Evolutionary conservation across 2,888 invertebrate species (phyloP).

Genomic region (Trachelus troglodyta): DNA sequence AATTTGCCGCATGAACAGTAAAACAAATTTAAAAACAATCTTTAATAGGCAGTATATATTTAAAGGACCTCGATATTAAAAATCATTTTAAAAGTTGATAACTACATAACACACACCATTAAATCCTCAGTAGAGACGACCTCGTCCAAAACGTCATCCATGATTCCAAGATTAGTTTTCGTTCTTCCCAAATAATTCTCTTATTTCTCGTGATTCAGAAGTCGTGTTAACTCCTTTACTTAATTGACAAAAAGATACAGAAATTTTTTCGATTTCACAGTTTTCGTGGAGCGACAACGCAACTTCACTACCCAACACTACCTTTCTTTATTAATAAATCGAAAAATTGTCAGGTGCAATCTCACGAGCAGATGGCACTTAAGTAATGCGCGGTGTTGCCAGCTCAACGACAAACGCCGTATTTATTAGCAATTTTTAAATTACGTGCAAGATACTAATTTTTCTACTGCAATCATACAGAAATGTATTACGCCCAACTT

Average conservation of each 20-base stretch:
- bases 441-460: not conserved
- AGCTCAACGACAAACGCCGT: not conserved
- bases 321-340: not conserved
- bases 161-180: constrained; percentile 50
- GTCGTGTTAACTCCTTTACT: not conserved
- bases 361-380: not conserved
- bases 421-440: not conserved
- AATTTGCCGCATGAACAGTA: not conserved
- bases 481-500: too few species aligned
- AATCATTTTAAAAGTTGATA: not conserved
- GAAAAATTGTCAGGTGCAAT: not conserved
- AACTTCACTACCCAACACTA: not conserved
- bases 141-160: constrained; percentile 87
- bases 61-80: not conserved
- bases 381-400: not conserved
- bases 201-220: not conserved
- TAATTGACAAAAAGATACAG: not conserved
- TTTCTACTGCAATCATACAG: not conserved
- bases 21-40: not conserved
- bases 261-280: not conserved
- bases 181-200: not conserved
- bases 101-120: constrained; percentile 71
- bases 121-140: constrained; percentile 85
- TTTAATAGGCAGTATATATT: not conserved
- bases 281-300: not conserved